phyloP scores from a whole-genome alignment of 53 echinoderm and acorn worm genomes.

The Patiria pectinifera region DNA sequence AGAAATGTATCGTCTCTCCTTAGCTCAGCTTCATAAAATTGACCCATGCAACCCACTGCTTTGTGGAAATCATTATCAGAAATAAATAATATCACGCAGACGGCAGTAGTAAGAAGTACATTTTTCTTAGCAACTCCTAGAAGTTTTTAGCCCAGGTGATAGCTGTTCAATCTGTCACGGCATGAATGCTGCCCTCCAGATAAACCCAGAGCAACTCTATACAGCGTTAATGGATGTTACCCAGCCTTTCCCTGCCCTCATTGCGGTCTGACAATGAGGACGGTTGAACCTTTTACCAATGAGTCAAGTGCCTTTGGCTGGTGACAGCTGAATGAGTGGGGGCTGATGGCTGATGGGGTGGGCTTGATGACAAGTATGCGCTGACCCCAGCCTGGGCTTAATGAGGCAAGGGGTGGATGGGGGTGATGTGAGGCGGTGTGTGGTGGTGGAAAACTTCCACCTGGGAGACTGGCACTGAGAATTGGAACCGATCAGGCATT shows the following conservation, averaged over 20 bases:
- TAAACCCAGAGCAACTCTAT: slow-evolving; percentile 49
- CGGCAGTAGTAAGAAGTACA: no score
- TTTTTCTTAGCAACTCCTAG: no score
- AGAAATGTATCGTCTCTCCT: no score
- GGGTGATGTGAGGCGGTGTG: not conserved
- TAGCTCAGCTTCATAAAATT: no score
- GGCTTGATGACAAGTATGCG: slow-evolving; percentile 22
- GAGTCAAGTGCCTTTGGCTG: slow-evolving; percentile 18
- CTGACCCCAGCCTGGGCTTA: not conserved
- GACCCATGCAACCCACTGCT: not conserved
- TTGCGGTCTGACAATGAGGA: not conserved
- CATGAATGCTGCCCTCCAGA: slow-evolving; percentile 44
- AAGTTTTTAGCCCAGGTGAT: no score
- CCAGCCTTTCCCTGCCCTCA: slow-evolving; percentile 2
- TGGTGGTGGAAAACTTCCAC: not conserved
- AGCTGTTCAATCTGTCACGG: not conserved
- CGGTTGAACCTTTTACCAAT: not conserved
- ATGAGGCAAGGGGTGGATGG: not conserved
- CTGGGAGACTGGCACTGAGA: not conserved
- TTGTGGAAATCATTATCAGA: not conserved
- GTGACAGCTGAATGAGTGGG: not conserved
- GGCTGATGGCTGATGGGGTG: no score
- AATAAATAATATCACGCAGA: no score
- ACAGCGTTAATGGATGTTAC: slow-evolving; percentile 37
- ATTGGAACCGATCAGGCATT: not conserved